phyloP scores from a whole-genome alignment of 2,888 invertebrate genomes.

The Macrophya alboannulata region DNA sequence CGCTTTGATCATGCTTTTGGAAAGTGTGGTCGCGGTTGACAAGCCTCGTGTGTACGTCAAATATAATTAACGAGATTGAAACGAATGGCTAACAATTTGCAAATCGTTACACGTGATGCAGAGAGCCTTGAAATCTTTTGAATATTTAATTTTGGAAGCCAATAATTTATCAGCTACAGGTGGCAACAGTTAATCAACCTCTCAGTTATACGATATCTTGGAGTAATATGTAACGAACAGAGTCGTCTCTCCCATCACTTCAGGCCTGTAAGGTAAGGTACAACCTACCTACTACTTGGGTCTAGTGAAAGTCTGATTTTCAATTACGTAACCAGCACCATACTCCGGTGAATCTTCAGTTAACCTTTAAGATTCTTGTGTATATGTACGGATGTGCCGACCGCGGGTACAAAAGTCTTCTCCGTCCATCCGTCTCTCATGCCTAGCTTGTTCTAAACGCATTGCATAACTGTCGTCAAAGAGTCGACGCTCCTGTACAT shows the following conservation, averaged over 20 bases:
- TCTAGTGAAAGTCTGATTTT: constrained; percentile 71
- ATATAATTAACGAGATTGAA: not conserved
- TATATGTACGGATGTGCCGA: constrained; percentile 27
- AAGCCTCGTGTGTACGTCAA: not conserved
- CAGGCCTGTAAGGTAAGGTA: not conserved
- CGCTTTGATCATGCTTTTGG: too few relatives aligned
- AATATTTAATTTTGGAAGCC: not conserved
- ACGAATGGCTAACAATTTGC: not conserved
- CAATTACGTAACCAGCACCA: constrained; percentile 68
- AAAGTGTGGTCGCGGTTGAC: not conserved
- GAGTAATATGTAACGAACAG: constrained; percentile 43
- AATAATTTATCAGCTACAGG: constrained; percentile 26
- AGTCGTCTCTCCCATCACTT: not conserved
- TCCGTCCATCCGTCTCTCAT: constrained; percentile 53
- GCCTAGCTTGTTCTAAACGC: constrained; percentile 25
- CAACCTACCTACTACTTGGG: not conserved
- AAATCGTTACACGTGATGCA: not conserved
- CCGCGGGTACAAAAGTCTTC: constrained; percentile 22
- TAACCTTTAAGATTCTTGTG: constrained; percentile 70
- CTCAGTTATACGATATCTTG: not conserved
- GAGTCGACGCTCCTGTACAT: not conserved
- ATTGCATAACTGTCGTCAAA: constrained; percentile 38
- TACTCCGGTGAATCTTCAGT: constrained; percentile 62
- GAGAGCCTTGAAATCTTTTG: not conserved
- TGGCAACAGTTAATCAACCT: constrained; percentile 37